phyloP scores from a whole-genome alignment of 2,113 vertebrate genomes.

The Gambusia affinis region DNA sequence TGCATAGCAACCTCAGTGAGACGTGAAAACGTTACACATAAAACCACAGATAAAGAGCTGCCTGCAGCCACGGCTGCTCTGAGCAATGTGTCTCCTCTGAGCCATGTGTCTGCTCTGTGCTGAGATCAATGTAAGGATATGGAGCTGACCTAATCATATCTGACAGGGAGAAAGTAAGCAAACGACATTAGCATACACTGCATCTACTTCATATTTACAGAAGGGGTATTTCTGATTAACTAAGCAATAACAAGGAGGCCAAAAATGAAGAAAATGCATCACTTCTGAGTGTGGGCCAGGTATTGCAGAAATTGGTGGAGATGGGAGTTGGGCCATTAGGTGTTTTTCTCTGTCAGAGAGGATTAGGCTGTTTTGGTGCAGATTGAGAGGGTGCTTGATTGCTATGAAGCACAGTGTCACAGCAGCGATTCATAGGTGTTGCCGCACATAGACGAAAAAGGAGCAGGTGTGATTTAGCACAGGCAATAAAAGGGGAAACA shows the following conservation, averaged over 20 bases:
- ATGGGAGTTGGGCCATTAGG: conserved; percentile 82
- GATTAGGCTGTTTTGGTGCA: conserved; percentile 75
- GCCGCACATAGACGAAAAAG: conserved; percentile 89
- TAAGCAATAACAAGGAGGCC: conserved; percentile 43
- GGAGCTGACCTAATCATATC: conserved; percentile 67
- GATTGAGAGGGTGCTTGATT: conserved; percentile 92
- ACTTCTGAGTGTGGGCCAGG: conserved; percentile 1
- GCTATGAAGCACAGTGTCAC: conserved; percentile 93
- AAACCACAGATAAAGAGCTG: conserved; percentile 37
- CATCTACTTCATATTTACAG: conserved; percentile 61
- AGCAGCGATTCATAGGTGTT: conserved; percentile 90
- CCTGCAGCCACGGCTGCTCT: conserved; percentile 32
- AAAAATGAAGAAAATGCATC: conserved; percentile 4
- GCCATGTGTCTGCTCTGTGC: conserved; percentile 30
- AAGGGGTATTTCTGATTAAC: conserved; percentile 66
- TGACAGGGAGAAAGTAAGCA: conserved; percentile 67
- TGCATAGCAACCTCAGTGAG: conserved; percentile 43
- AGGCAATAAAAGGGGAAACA: conserved; percentile 86
- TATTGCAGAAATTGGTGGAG: conserved; percentile 28
- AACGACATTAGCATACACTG: conserved; percentile 59
- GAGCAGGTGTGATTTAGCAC: conserved; percentile 93
- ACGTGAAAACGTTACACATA: conserved; percentile 37
- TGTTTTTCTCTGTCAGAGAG: conserved; percentile 84
- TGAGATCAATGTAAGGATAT: conserved; percentile 61
- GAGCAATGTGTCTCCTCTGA: conserved; percentile 31